These are phyloP conservation scores for Melitaea cinxia DNA, from an alignment of 1,140 invertebrate species.

Conservation along the genomic window DNA sequence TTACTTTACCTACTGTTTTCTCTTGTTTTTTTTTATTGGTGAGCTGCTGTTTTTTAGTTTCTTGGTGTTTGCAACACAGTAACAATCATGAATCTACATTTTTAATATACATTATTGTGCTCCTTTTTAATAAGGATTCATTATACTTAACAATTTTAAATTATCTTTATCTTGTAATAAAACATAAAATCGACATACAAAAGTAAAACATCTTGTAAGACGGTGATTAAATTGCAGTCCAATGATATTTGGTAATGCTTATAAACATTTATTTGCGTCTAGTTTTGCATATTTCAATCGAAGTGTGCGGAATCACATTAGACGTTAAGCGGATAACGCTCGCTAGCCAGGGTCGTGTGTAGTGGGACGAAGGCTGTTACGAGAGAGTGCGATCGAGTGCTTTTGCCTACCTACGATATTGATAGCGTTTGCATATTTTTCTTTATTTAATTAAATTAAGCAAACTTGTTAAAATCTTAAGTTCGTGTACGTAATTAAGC, in stretches of 20 bases:
- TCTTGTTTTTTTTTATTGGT: no score
- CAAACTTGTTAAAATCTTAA: neutral
- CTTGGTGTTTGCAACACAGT: no score
- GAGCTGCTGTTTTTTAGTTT: no score
- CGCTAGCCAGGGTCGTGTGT: conserved; percentile 48
- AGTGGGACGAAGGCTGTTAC: conserved; percentile 54
- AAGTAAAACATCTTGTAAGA: neutral
- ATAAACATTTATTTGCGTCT: conserved; percentile 28
- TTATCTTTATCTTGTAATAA: no score
- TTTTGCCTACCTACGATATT: conserved; percentile 49
- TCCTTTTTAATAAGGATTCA: neutral
- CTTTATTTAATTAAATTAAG: conserved; percentile 1
- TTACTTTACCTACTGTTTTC: no score
- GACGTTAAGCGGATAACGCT: conserved; percentile 56
- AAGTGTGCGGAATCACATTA: conserved; percentile 57
- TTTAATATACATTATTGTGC: no score
- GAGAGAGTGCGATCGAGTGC: conserved; percentile 42
- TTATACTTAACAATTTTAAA: no score
- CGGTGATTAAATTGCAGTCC: conserved; percentile 1
- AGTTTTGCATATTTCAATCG: conserved; percentile 51
- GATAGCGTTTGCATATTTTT: conserved; percentile 36
- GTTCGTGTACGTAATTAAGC: neutral
- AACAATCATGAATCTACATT: no score
- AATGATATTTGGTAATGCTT: conserved; percentile 13
- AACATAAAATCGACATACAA: neutral